Conservation (phyloP, 2,797 vertebrate species). For the Bufotes viridis region DNA sequence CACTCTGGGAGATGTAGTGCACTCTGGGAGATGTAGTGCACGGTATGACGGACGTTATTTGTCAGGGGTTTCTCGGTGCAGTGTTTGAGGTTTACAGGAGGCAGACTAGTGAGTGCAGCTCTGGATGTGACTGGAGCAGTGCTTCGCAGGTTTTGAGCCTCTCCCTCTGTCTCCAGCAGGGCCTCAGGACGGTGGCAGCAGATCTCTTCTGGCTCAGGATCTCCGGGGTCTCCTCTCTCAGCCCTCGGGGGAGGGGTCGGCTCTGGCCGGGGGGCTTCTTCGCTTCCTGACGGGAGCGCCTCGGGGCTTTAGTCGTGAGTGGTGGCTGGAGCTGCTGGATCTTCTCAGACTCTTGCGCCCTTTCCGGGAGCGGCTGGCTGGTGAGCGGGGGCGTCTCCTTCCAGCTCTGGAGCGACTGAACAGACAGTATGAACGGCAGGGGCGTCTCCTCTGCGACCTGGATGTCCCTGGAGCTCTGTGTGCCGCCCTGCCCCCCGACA, state of each 20-base stretch:
- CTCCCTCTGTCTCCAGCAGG: neutral
- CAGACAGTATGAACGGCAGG: conserved; percentile 62
- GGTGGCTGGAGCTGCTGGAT: conserved; percentile 68
- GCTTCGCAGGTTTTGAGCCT: too few relatives aligned
- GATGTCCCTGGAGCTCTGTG: conserved; percentile 66
- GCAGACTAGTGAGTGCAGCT: too few relatives aligned
- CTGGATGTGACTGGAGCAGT: too few relatives aligned
- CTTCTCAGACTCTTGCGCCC: conserved; percentile 67
- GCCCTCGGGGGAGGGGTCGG: conserved; percentile 23
- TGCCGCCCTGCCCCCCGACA: conserved; percentile 65
- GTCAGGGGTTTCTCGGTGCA: too few relatives aligned
- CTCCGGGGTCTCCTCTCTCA: neutral
- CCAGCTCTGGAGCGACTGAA: conserved; percentile 67
- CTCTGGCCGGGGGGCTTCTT: conserved; percentile 64
- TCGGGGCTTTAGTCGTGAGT: conserved; percentile 41
- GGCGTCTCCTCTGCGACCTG: conserved; percentile 61
- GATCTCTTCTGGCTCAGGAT: neutral
- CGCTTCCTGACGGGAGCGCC: conserved; percentile 62
- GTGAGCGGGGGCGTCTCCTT: conserved; percentile 62
- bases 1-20: too few relatives aligned
- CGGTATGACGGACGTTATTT: too few relatives aligned
- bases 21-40: too few relatives aligned
- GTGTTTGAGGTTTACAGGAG: too few relatives aligned
- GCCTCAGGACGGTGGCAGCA: neutral
- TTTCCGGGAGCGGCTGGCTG: conserved; percentile 56